Conservation (phyloP, 1,140 invertebrate genomes). For the Drosophila bocqueti region DNA sequence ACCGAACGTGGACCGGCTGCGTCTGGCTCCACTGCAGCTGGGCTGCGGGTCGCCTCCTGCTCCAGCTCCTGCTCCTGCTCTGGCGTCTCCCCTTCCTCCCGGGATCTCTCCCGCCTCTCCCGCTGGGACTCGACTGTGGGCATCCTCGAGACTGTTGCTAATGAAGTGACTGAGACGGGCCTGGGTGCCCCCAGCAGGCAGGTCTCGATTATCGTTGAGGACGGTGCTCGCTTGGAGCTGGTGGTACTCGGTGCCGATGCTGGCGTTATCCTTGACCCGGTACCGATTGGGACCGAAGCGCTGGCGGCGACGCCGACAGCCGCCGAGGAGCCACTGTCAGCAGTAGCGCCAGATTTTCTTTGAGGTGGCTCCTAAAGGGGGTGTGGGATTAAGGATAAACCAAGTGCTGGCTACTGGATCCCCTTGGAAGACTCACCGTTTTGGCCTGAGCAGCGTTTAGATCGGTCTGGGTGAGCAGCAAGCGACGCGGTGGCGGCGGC, state of each 20-base stretch:
- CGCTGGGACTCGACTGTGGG: constrained; percentile 4
- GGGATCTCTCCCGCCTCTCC: constrained; percentile 3
- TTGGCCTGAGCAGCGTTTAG: constrained; percentile 59
- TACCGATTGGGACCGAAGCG: constrained; percentile 71
- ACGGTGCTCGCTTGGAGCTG: constrained; percentile 69
- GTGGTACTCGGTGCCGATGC: constrained; percentile 60
- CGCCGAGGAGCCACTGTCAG: constrained; percentile 84
- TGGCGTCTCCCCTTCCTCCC: constrained; percentile 13
- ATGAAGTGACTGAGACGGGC: constrained; percentile 77
- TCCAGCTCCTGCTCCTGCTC: constrained; percentile 9
- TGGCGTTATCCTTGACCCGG: constrained; percentile 71
- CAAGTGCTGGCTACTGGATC: too few relatives aligned
- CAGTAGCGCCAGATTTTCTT: constrained; percentile 84
- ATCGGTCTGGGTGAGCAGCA: constrained; percentile 80
- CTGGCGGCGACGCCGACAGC: constrained; percentile 74
- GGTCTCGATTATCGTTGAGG: constrained; percentile 85
- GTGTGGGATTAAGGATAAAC: neutral
- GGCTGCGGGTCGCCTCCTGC: constrained; percentile 40
- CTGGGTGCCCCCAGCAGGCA: constrained; percentile 78
- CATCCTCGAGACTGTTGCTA: constrained; percentile 84
- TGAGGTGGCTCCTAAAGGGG: constrained; percentile 54
- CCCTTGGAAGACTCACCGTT: constrained; percentile 38
- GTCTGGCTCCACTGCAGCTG: constrained; percentile 40
- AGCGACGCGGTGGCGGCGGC: constrained; percentile 81
- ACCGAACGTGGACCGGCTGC: constrained; percentile 85